These are phyloP conservation scores for Boloria selene DNA, from an alignment of 2,888 invertebrate species.

Conservation along the genomic window DNA sequence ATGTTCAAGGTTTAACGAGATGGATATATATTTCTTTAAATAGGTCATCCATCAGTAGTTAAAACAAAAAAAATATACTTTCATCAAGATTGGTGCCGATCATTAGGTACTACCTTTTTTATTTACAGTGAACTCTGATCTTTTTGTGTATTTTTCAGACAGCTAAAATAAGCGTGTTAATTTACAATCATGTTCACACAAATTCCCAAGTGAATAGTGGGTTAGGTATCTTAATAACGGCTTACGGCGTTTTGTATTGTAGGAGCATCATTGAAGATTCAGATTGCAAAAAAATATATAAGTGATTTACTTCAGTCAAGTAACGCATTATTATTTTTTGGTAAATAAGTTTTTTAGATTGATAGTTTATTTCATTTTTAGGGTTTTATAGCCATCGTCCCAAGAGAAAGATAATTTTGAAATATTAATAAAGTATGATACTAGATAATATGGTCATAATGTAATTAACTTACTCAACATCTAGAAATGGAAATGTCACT, in stretches of 20 bases:
- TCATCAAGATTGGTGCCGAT: constrained; percentile 34
- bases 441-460: background rate
- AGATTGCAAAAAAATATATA: too few relatives aligned
- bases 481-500: constrained; percentile 95
- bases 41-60: constrained; percentile 6
- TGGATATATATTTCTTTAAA: constrained; percentile 14
- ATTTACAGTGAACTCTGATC: constrained; percentile 18
- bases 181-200: too few relatives aligned
- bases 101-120: constrained; percentile 21
- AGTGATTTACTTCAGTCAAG: too few relatives aligned
- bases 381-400: too few relatives aligned
- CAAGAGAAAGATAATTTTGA: too few relatives aligned
- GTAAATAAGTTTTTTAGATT: too few relatives aligned
- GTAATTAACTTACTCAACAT: constrained; percentile 90
- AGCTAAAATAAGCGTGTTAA: background rate
- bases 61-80: constrained; percentile 30
- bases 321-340: too few relatives aligned
- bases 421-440: background rate
- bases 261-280: too few relatives aligned
- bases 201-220: too few relatives aligned
- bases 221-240: too few relatives aligned
- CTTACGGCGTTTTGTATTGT: too few relatives aligned
- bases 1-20: background rate
- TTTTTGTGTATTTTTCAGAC: background rate
- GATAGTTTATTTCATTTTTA: too few relatives aligned